Evolutionary conservation across 2,888 invertebrate genomes (phyloP).

Genomic region (Hydrotaea diabolus): DNA sequence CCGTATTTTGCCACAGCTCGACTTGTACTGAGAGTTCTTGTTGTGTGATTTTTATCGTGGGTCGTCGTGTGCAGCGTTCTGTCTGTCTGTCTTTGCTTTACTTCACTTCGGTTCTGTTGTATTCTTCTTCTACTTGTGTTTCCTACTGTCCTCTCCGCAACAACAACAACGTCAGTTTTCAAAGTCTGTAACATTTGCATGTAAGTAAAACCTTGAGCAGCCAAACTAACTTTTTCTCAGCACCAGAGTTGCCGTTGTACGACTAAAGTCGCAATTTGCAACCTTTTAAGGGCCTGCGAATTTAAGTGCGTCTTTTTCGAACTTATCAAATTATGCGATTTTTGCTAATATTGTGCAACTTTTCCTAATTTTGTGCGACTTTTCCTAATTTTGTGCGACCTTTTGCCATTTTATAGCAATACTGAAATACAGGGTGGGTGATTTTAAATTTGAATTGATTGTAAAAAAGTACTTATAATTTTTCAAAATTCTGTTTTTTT

Average conservation of each 20-base stretch:
- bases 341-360: neutral
- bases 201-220: constrained; percentile 61
- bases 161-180: neutral
- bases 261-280: too few species aligned
- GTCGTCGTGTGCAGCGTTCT: constrained; percentile 32
- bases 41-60: neutral
- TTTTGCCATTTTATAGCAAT: too few species aligned
- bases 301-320: constrained; percentile 19
- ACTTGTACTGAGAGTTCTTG: constrained; percentile 43
- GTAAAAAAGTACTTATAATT: too few species aligned
- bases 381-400: too few species aligned
- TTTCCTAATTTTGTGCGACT: too few species aligned
- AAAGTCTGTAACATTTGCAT: constrained; percentile 54
- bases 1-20: constrained; percentile 58
- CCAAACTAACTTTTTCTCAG: constrained; percentile 33
- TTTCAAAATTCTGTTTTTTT: too few species aligned
- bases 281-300: too few species aligned
- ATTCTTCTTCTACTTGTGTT: neutral
- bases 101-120: neutral
- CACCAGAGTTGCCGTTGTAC: too few species aligned
- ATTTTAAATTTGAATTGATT: too few species aligned
- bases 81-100: too few species aligned
- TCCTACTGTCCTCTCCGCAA: neutral
- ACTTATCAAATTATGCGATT: too few species aligned
- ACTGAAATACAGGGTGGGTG: too few species aligned